Percentiles rank a stretch among this genome's conserved stretches.
These are phyloP conservation scores for Branchellion lobata DNA, from an alignment of 2,888 invertebrate genomes.

Conservation along the genomic window DNA sequence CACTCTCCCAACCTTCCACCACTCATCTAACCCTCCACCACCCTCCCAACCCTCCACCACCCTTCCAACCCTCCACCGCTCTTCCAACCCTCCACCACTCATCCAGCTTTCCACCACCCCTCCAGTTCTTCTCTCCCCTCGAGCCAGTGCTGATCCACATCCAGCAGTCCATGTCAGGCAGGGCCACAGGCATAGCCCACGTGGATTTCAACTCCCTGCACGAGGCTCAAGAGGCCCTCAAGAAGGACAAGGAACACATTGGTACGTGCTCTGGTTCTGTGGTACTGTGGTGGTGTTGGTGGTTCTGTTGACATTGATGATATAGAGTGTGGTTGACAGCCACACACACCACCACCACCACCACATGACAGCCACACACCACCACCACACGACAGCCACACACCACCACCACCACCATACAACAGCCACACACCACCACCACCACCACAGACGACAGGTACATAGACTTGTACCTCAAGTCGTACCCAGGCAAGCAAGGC, in stretches of 20 bases:
- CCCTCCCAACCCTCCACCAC: too few species aligned
- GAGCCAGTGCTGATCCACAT: slow-evolving; percentile 69
- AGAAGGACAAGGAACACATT: slow-evolving; percentile 83
- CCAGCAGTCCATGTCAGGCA: slow-evolving; percentile 80
- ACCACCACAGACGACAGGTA: slow-evolving; percentile 1
- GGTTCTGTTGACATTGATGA: neutral
- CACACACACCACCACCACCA: too few species aligned
- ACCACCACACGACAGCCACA: too few species aligned
- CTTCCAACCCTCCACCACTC: too few species aligned
- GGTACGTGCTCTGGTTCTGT: slow-evolving; percentile 69
- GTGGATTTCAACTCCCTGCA: slow-evolving; percentile 77
- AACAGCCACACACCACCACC: too few species aligned
- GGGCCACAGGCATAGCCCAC: slow-evolving; percentile 87
- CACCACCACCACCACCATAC: too few species aligned
- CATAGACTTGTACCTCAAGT: slow-evolving; percentile 8
- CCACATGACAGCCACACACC: too few species aligned
- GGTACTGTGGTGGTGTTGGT: neutral
- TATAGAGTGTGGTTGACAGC: too few species aligned
- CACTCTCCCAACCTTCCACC: too few species aligned
- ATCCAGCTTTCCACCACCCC: too few species aligned
- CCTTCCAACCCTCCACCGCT: too few species aligned
- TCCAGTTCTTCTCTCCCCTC: slow-evolving; percentile 9
- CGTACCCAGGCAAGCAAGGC: neutral
- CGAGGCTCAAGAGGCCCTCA: slow-evolving; percentile 77
- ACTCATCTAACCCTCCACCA: too few species aligned